A percentile compares a stretch with the other conserved stretches of the same genome.
These are phyloP conservation scores for Papilio xuthus DNA, from an alignment of 1,140 invertebrate genomes.

Conservation along the genomic window DNA sequence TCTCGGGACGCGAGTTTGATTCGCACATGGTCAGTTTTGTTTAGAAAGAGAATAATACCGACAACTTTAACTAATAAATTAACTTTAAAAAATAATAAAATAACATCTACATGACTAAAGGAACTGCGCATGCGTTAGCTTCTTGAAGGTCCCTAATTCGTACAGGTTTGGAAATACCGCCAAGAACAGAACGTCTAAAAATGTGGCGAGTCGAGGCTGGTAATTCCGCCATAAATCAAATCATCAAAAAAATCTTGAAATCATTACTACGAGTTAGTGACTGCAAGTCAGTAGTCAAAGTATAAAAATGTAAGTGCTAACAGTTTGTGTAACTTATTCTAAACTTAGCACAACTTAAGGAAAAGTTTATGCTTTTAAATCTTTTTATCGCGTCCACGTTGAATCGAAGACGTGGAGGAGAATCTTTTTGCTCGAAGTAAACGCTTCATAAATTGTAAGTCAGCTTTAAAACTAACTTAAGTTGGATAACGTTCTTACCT, in stretches of 20 bases:
- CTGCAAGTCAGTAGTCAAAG: neutral
- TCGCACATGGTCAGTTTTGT: too few relatives aligned
- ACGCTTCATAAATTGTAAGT: slow-evolving; percentile 23
- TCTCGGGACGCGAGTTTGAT: too few relatives aligned
- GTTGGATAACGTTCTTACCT: slow-evolving; percentile 14
- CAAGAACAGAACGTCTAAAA: too few relatives aligned
- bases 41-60: too few relatives aligned
- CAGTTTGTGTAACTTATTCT: slow-evolving; percentile 24
- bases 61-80: too few relatives aligned
- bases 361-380: slow-evolving; percentile 13
- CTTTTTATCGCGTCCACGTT: slow-evolving; percentile 24
- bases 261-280: neutral
- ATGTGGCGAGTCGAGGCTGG: too few relatives aligned
- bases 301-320: slow-evolving; percentile 20
- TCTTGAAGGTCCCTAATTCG: too few relatives aligned
- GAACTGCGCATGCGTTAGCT: too few relatives aligned
- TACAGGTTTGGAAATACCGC: too few relatives aligned
- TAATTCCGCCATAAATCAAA: too few relatives aligned
- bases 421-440: slow-evolving; percentile 18
- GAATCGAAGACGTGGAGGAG: slow-evolving; percentile 6
- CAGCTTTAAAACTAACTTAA: slow-evolving; percentile 7
- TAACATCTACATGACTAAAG: too few relatives aligned
- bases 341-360: slow-evolving; percentile 22
- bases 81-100: too few relatives aligned
- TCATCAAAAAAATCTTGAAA: neutral